Evolutionary conservation across 2,888 invertebrate species (phyloP).

Genomic region (Lasius fuliginosus): DNA sequence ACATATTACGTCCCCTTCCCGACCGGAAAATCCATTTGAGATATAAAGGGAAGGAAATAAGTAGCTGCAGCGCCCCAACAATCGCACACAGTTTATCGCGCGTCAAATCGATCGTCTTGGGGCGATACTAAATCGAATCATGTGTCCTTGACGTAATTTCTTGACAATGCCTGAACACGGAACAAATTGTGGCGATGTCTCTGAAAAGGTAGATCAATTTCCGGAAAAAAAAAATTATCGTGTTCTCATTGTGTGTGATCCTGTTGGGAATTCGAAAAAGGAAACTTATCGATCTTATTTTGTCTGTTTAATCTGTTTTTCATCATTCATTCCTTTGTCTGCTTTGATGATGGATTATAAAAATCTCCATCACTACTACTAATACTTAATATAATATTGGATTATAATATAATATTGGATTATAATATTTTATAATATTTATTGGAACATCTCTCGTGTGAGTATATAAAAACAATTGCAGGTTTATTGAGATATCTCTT

Average conservation of each 20-base stretch:
- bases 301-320: neutral
- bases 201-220: constrained; percentile 55
- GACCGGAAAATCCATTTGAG: neutral
- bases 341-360: neutral
- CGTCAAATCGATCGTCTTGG: constrained; percentile 28
- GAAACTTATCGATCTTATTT: neutral
- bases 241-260: neutral
- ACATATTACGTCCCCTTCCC: neutral
- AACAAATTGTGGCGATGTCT: constrained; percentile 49
- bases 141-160: constrained; percentile 83
- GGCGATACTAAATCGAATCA: neutral
- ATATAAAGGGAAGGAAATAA: constrained; percentile 28
- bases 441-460: no score
- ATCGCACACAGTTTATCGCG: neutral
- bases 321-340: neutral
- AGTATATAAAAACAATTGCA: neutral
- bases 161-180: constrained; percentile 72
- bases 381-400: neutral
- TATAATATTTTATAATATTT: no score
- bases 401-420: neutral
- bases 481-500: neutral
- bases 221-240: constrained; percentile 55
- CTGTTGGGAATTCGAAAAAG: neutral
- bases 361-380: neutral
- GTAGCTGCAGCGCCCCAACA: constrained; percentile 4